Conservation (phyloP, 1,140 invertebrate species). For the Procambarus clarkii region DNA sequence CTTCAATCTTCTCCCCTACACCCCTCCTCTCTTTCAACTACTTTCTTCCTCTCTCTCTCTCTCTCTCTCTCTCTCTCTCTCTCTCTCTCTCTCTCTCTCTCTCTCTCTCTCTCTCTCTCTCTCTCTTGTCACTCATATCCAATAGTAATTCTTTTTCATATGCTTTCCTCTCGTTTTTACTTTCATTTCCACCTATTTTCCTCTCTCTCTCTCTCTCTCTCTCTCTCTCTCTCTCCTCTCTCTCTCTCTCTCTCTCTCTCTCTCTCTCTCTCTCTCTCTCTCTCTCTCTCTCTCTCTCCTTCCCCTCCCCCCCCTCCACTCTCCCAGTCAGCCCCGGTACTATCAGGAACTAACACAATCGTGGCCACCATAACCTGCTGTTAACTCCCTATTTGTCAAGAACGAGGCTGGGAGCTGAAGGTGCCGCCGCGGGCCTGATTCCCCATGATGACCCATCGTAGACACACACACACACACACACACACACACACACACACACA, state of each 20-base stretch:
- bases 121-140: background rate
- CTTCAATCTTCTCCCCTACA: conserved; percentile 18
- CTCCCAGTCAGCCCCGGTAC: background rate
- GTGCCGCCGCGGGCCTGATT: no score
- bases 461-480: background rate
- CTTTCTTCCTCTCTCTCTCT: background rate
- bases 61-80: background rate
- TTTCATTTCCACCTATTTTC: background rate
- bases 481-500: conserved; percentile 5
- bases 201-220: conserved; percentile 5
- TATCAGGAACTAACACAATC: conserved; percentile 34
- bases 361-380: conserved; percentile 14
- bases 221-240: conserved; percentile 32
- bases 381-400: conserved; percentile 35
- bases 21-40: background rate
- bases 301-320: conserved; percentile 12
- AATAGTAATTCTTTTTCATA: background rate
- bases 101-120: background rate
- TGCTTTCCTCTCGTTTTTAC: background rate
- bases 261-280: background rate
- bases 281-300: background rate
- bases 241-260: background rate
- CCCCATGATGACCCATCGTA: no score
- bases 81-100: background rate
- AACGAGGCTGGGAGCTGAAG: background rate